These are phyloP conservation scores for Pagetopsis macropterus DNA, from an alignment of 2,797 vertebrate genomes.

Conservation along the genomic window DNA sequence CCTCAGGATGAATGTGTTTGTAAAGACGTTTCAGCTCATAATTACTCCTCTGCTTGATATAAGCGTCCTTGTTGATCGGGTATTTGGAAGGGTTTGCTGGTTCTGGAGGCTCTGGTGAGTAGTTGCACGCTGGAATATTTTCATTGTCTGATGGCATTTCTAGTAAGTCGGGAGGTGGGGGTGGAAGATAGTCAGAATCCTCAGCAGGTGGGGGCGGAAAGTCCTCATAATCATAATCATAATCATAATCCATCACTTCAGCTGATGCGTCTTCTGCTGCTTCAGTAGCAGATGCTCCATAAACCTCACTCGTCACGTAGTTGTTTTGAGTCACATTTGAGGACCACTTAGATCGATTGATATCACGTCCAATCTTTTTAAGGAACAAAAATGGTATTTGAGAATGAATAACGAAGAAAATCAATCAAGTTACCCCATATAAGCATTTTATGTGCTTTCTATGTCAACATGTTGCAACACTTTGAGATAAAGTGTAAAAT, in stretches of 20 bases:
- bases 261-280: constrained; percentile 58
- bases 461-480: constrained; percentile 8
- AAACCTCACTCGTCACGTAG: constrained; percentile 69
- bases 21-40: constrained; percentile 89
- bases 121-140: constrained; percentile 73
- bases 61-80: constrained; percentile 81
- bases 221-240: constrained; percentile 81
- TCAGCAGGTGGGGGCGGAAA: constrained; percentile 84
- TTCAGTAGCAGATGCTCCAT: constrained; percentile 66
- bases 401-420: constrained; percentile 40
- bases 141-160: constrained; percentile 80
- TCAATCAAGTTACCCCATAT: neutral
- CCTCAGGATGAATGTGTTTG: constrained; percentile 89
- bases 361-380: constrained; percentile 87
- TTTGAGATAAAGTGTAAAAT: constrained; percentile 3
- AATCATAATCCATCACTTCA: constrained; percentile 71
- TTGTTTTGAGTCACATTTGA: constrained; percentile 78
- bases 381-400: constrained; percentile 77
- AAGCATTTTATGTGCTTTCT: neutral
- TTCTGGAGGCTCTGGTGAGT: constrained; percentile 82
- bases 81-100: constrained; percentile 66
- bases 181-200: constrained; percentile 85
- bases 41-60: constrained; percentile 86
- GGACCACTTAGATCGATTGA: constrained; percentile 85
- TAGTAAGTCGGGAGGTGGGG: constrained; percentile 85